Evolutionary conservation across 2,888 invertebrate genomes (phyloP).

Genomic region (Acleris emargana): DNA sequence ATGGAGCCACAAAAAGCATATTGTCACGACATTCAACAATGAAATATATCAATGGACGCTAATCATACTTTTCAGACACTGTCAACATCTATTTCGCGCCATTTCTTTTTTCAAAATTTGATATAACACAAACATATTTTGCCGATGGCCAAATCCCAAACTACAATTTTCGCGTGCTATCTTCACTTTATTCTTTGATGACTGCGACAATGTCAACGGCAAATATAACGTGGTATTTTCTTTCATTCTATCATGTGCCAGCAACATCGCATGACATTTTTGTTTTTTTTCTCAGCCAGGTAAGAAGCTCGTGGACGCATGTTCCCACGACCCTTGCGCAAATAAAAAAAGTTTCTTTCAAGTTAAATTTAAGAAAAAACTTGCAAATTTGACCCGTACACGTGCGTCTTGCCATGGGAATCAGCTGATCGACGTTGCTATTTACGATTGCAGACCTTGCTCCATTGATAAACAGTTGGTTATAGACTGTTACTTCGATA

Average conservation of each 20-base stretch:
- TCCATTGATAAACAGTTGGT: not conserved
- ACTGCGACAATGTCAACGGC: not conserved
- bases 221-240: conserved; percentile 8
- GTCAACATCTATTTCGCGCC: conserved; percentile 43
- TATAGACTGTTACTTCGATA: not conserved
- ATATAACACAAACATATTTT: conserved; percentile 8
- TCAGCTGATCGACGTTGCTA: conserved; percentile 61
- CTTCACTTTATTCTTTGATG: not conserved
- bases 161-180: not conserved
- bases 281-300: conserved; percentile 56
- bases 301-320: conserved; percentile 58
- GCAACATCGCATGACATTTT: conserved; percentile 22
- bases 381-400: conserved; percentile 64
- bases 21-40: conserved; percentile 3
- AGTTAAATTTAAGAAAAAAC: conserved; percentile 60
- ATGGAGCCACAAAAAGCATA: conserved; percentile 3
- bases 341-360: conserved; percentile 59
- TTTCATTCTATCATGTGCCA: conserved; percentile 22
- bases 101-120: conserved; percentile 9
- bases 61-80: conserved; percentile 52
- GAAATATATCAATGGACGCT: conserved; percentile 38
- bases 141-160: not conserved
- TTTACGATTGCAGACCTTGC: conserved; percentile 3
- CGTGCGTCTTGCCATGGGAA: conserved; percentile 66
- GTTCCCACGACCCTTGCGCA: conserved; percentile 73